Conservation (phyloP, 2,113 vertebrate genomes). For the Corythoichthys intestinalis region DNA sequence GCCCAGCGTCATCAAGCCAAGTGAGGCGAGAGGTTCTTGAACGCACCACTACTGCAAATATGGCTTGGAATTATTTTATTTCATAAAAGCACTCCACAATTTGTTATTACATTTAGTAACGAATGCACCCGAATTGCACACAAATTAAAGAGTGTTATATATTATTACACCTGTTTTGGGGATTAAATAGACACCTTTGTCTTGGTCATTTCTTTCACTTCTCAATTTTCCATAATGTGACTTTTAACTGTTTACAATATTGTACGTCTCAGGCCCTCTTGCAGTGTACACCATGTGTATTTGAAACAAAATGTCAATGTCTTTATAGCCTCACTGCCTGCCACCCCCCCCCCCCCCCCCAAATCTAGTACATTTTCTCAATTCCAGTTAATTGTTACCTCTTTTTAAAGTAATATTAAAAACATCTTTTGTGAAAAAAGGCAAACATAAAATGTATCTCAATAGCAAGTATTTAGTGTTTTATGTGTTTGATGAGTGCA, state of each 20-base stretch:
- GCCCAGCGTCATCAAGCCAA: conserved; percentile 56
- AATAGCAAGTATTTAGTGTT: background rate
- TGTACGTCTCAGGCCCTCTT: background rate
- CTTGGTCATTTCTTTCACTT: background rate
- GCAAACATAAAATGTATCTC: background rate
- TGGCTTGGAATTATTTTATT: background rate
- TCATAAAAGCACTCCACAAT: too few species aligned
- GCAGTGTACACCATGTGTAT: background rate
- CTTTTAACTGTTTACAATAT: background rate
- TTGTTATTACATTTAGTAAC: background rate
- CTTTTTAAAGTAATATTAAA: too few species aligned
- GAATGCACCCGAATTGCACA: background rate
- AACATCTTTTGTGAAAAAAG: too few species aligned
- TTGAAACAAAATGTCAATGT: background rate
- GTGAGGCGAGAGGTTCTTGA: conserved; percentile 29
- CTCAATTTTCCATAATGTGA: background rate
- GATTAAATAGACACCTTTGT: background rate
- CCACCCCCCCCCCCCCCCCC: too few species aligned
- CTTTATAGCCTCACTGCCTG: background rate
- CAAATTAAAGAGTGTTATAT: background rate
- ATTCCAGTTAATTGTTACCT: too few species aligned
- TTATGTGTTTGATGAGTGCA: background rate
- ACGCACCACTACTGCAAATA: background rate
- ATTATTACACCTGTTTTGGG: background rate
- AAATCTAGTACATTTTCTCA: too few species aligned